Conservation (phyloP, 2,797 vertebrate species). For the Muscicapa comitata region DNA sequence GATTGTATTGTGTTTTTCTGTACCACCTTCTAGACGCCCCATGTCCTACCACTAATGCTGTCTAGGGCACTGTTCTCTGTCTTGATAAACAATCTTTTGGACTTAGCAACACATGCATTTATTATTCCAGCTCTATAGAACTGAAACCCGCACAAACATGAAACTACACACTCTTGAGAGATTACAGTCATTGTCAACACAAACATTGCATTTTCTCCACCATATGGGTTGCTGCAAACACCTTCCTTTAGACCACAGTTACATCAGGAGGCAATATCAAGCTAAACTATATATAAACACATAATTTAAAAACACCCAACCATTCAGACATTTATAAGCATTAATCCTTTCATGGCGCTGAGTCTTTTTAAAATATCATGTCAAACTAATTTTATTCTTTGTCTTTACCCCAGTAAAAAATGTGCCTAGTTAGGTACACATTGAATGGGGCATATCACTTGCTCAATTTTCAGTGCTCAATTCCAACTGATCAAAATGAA, state of each 20-base stretch:
- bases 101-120: not conserved
- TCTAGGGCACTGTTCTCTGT: not conserved
- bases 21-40: not conserved
- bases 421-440: not conserved
- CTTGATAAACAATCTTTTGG: not conserved
- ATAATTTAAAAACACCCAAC: not conserved
- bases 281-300: not conserved
- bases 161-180: not conserved
- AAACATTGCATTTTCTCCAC: not conserved
- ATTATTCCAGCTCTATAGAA: not conserved
- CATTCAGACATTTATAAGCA: not conserved
- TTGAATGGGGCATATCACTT: not conserved
- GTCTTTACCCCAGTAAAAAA: not conserved
- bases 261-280: not conserved
- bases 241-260: not conserved
- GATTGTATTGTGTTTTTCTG: not conserved
- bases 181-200: not conserved
- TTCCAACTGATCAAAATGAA: not conserved
- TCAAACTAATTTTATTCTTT: not conserved
- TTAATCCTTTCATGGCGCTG: not conserved
- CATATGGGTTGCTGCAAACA: not conserved
- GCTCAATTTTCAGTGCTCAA: not conserved
- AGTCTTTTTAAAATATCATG: not conserved
- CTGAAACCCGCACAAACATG: not conserved
- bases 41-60: rapidly evolving